Evolutionary conservation across 2,888 invertebrate species (phyloP), one percentile per base, ranked within the genome.

Genomic region (Acanthosepion lycidas): DNA sequence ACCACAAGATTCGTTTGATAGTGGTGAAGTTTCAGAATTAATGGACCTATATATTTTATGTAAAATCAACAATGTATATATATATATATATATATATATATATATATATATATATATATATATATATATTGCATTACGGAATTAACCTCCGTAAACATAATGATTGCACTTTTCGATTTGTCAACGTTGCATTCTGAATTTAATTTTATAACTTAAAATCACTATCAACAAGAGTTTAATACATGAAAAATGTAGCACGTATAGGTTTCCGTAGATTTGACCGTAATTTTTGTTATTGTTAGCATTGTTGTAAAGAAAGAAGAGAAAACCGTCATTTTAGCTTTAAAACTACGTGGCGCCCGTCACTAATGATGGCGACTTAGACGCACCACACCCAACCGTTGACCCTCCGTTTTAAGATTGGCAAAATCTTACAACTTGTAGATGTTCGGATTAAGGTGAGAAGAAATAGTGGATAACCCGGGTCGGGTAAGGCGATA

Each of bases 351-450:
- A 33, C 33, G 18, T 78, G 78, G 78, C 78, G 78, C 78, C n/a
- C n/a, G n/a, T n/a, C 78, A n/a, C 78, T 78, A 78, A 78, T 78
- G 78, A 78, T 78, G n/a, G 78, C n/a, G n/a, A 78, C n/a, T 78
- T 33, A n/a, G n/a, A 78, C 78, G 78, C 78, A n/a, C n/a, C 78
- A 78, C 78, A 78, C 78, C 78, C n/a, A n/a, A 78, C 78, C n/a
- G n/a, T n/a, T 78, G 78, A 78, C 78, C 78, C n/a, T 33, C 9
- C 23, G 78, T 18, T 15, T 78, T 78, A 33, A 78, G n/a, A n/a
- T 78, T 78, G 78, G n/a, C 78, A n/a, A 33, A 78, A 12, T 12
- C 78, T 33, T 78, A 78, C 78, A 78, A 78, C 78, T 78, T 78
- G 78, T 78, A 78, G 78, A 33, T 78, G 15, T 33, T 78, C n/a